Percentiles rank a stretch among this genome's conserved stretches.
Evolutionary conservation across 2,888 invertebrate species (phyloP).

Genomic region (Troides oblongomaculatus): DNA sequence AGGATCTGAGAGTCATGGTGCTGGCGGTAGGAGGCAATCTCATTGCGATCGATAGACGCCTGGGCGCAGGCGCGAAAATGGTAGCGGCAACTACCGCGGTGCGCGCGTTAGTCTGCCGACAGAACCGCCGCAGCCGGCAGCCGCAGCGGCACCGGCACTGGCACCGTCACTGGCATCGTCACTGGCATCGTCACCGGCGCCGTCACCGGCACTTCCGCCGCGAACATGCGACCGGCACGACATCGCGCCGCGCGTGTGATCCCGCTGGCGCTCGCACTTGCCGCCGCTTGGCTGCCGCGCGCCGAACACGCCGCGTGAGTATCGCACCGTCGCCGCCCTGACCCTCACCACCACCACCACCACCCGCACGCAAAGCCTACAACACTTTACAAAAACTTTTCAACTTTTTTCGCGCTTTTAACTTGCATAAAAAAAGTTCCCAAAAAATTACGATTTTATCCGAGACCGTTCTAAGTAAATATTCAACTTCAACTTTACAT

Average conservation of each 20-base stretch:
- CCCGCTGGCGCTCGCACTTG: constrained; percentile 63
- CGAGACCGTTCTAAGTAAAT: no score
- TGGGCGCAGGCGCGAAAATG: constrained; percentile 64
- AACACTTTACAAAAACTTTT: neutral
- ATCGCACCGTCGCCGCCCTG: constrained; percentile 30
- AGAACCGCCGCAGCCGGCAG: constrained; percentile 67
- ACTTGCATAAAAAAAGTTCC: no score
- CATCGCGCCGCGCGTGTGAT: constrained; percentile 65
- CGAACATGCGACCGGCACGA: constrained; percentile 65
- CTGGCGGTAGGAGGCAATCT: constrained; percentile 52
- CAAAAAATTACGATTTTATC: no score
- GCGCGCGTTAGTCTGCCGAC: constrained; percentile 64
- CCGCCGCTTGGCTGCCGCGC: constrained; percentile 62
- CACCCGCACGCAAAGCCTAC: neutral
- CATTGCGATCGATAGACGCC: constrained; percentile 63
- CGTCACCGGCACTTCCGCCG: constrained; percentile 49
- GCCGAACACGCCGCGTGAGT: constrained; percentile 70
- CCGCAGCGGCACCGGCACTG: constrained; percentile 46
- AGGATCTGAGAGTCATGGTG: constrained; percentile 55
- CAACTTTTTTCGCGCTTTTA: no score
- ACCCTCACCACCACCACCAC: constrained; percentile 2
- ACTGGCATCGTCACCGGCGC: constrained; percentile 37
- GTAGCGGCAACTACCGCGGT: constrained; percentile 28
- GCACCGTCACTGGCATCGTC: constrained; percentile 40
- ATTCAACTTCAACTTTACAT: no score